Evolutionary conservation across 1,140 invertebrate genomes (phyloP), one percentile per base, ranked within the genome.

Genomic region (Muscidifurax raptorellus): DNA sequence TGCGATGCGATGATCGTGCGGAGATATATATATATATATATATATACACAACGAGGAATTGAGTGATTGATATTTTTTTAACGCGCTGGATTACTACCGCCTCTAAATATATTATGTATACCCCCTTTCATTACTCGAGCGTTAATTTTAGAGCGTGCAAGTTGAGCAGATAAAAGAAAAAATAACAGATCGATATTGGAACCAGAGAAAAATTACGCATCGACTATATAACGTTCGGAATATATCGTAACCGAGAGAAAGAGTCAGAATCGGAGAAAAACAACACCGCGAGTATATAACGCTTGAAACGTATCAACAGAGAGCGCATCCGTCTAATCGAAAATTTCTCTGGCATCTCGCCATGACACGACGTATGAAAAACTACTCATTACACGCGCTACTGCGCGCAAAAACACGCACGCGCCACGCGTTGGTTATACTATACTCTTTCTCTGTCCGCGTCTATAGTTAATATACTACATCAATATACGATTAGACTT

Each of bases 381-480:
- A 59, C 52, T 59, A 59, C 22, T 69, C 2, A 64, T 28, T 9
- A 28, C 64, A 27, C 27, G 52, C 3, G 44, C 44, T 22, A 22
- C 47, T 77, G 75, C 47, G 75, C 47, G 75, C 75, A 77, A 77
- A 76, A 77, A 32, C 12, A 10, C 27, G 28, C 67, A 69, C 67
- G 67, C 67, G 25, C 67, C 7, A 15, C 28, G 30, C 52, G 15
- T 40, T 13, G 15, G 7, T 2, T 47, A n/a, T 22, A 52, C 47
- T 40, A 22, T 52, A 59, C 52, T 59, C 52, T 15, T 13, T 13
- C 44, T 47, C 44, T 47, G n/a, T n/a, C n/a, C n/a, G n/a, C n/a
- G n/a, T n/a, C n/a, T n/a, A n/a, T n/a, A n/a, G n/a, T n/a, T n/a
- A n/a, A n/a, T n/a, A n/a, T n/a, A n/a, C n/a, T n/a, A n/a, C n/a